Conservation (phyloP, 2,888 invertebrate species). For the Callimorpha dominula region DNA sequence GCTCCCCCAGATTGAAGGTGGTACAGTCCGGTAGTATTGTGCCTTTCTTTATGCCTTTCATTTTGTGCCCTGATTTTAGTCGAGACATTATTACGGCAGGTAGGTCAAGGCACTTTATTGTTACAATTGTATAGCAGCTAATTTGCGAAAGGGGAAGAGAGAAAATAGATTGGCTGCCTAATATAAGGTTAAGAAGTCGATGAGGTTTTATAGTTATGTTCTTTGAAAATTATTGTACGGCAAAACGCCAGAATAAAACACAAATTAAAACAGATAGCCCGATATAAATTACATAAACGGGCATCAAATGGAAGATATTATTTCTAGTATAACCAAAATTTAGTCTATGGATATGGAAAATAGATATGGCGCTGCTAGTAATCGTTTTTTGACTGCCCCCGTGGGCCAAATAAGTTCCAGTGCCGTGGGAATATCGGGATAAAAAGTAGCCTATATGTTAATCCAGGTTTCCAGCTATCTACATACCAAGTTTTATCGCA, state of each 20-base stretch:
- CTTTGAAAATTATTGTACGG: too few species aligned
- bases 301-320: neutral
- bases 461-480: too few species aligned
- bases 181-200: neutral
- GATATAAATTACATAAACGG: too few species aligned
- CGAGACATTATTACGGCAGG: conserved; percentile 16
- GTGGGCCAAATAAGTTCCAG: too few species aligned
- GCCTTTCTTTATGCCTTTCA: conserved; percentile 49
- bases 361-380: too few species aligned
- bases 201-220: neutral
- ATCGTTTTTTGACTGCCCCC: too few species aligned
- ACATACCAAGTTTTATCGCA: too few species aligned
- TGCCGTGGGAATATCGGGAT: too few species aligned
- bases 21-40: conserved; percentile 32
- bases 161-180: neutral
- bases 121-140: conserved; percentile 8
- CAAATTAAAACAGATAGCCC: too few species aligned
- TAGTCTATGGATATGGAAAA: neutral
- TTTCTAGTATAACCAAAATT: neutral
- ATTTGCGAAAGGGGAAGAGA: conserved; percentile 7
- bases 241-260: too few species aligned
- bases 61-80: conserved; percentile 35
- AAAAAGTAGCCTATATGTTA: too few species aligned
- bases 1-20: conserved; percentile 32
- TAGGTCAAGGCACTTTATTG: conserved; percentile 14